Evolutionary conservation across 2,113 vertebrate species (phyloP).

Genomic region (Turdus rufiventris): DNA sequence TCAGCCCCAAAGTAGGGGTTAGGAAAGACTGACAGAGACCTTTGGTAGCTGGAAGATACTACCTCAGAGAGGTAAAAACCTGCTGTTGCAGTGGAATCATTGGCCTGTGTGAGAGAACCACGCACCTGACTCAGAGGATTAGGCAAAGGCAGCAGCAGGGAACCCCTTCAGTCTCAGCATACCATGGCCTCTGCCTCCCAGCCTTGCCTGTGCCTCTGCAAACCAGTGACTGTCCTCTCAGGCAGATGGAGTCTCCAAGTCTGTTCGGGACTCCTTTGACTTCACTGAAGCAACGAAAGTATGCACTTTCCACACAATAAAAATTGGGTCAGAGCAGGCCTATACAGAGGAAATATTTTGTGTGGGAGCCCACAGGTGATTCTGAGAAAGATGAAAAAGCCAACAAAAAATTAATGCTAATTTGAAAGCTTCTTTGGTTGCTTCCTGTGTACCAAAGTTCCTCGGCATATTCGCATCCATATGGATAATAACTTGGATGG

Average conservation of each 20-base stretch:
- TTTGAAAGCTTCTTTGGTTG: neutral
- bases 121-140: neutral
- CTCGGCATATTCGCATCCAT: accelerated
- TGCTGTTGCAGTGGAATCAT: neutral
- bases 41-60: neutral
- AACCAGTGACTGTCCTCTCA: neutral
- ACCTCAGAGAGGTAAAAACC: neutral
- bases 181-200: neutral
- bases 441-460: neutral
- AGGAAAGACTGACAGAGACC: neutral
- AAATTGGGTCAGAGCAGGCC: neutral
- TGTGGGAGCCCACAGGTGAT: neutral
- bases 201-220: neutral
- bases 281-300: neutral
- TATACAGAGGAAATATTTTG: neutral
- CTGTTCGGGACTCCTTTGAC: neutral
- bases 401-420: neutral
- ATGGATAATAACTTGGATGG: neutral
- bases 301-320: neutral
- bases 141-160: neutral
- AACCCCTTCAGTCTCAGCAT: neutral
- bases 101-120: neutral
- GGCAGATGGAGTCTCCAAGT: neutral
- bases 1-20: neutral
- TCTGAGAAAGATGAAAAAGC: neutral